Evolutionary conservation across 2,888 invertebrate genomes (phyloP).

Genomic region (Meteorus cinctellus): DNA sequence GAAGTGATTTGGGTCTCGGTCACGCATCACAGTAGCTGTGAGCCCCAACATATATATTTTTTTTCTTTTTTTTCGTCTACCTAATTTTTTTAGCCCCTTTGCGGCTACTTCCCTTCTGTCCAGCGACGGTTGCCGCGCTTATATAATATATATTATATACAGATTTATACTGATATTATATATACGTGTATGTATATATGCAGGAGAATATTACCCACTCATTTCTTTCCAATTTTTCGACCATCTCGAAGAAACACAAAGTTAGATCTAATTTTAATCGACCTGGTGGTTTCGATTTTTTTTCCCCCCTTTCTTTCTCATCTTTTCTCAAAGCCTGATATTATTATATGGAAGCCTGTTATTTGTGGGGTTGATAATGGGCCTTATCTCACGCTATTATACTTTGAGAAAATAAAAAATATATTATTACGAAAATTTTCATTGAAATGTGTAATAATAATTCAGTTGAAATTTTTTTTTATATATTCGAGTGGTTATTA

Average conservation of each 20-base stretch:
- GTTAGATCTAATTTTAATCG: conserved; percentile 70
- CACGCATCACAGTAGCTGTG: conserved; percentile 63
- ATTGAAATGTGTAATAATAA: background rate
- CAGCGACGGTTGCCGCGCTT: background rate
- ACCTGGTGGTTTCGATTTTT: conserved; percentile 31
- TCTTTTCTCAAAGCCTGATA: background rate
- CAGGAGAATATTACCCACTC: conserved; percentile 20
- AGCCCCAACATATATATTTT: conserved; percentile 52
- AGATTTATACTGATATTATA: background rate
- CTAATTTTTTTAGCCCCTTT: conserved; percentile 23
- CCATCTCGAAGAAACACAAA: conserved; percentile 64
- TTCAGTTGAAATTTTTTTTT: background rate
- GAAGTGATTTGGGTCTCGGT: conserved; percentile 55
- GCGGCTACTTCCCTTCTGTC: conserved; percentile 12
- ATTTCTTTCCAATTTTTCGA: conserved; percentile 25
- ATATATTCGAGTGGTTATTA: no score
- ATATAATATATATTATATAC: background rate
- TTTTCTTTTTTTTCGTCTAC: background rate
- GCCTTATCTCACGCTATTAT: background rate
- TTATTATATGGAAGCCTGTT: background rate
- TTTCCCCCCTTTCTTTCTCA: background rate
- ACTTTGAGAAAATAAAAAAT: background rate
- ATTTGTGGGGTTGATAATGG: background rate
- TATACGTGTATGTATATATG: background rate
- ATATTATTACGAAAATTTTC: background rate